A percentile compares a stretch with the other conserved stretches of the same genome.
These are phyloP conservation scores for Drosophila cracens DNA, from an alignment of 2,888 invertebrate species.

Conservation along the genomic window DNA sequence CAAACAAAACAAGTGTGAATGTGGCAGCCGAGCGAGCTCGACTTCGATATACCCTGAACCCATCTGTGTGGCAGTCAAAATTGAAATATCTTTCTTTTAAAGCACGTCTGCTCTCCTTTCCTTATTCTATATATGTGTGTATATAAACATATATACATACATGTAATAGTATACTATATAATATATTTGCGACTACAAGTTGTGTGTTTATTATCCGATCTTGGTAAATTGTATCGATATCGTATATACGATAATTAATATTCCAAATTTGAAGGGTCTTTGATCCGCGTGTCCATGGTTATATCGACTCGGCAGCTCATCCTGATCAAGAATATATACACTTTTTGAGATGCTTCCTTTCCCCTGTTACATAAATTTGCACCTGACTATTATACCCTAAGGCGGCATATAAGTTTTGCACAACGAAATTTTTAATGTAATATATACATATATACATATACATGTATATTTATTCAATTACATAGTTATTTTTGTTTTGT, in stretches of 20 bases:
- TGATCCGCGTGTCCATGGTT: background rate
- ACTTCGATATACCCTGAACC: background rate
- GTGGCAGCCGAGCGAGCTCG: background rate
- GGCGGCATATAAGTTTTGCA: background rate
- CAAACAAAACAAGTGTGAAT: slow-evolving; percentile 19
- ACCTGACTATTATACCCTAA: background rate
- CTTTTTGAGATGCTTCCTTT: background rate
- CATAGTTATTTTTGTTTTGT: background rate
- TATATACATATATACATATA: background rate
- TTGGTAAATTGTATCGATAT: background rate
- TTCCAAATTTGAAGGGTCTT: background rate
- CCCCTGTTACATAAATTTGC: background rate
- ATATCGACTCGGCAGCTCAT: background rate
- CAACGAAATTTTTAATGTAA: background rate
- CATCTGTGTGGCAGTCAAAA: background rate
- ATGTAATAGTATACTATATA: too few species aligned
- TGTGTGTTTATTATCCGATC: too few species aligned
- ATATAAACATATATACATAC: too few species aligned
- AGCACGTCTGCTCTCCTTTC: too few species aligned
- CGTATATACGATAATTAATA: background rate
- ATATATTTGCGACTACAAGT: too few species aligned
- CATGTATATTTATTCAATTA: background rate
- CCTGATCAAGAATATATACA: background rate
- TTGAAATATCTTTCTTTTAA: too few species aligned
- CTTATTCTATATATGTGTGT: too few species aligned